A percentile compares a stretch with the other conserved stretches of the same genome.
Evolutionary conservation across 1,140 invertebrate species (phyloP).

Genomic region (Tachypleus tridentatus): DNA sequence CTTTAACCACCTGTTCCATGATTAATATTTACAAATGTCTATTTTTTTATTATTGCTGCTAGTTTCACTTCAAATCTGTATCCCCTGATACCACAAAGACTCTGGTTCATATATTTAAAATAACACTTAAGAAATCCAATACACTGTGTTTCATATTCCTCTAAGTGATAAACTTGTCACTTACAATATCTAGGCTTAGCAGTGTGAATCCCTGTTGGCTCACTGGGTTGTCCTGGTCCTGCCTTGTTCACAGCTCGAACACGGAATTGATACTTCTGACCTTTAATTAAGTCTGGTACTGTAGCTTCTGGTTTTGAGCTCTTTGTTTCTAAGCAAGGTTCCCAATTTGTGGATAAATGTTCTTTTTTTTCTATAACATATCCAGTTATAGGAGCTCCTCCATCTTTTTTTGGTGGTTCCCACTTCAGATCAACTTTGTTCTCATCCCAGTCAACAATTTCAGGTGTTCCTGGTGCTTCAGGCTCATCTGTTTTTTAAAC

Average conservation of each 20-base stretch:
- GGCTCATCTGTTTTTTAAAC: conserved; percentile 50
- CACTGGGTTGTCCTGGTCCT: conserved; percentile 77
- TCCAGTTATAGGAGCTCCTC: conserved; percentile 86
- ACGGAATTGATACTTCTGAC: conserved; percentile 84
- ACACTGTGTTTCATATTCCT: too few species aligned
- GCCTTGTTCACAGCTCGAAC: conserved; percentile 88
- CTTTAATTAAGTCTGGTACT: conserved; percentile 71
- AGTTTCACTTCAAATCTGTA: too few species aligned
- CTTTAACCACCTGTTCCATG: too few species aligned
- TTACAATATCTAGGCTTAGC: conserved; percentile 82
- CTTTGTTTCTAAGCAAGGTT: conserved; percentile 52
- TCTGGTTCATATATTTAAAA: too few species aligned
- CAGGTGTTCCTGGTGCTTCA: conserved; percentile 74
- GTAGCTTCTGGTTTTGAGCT: conserved; percentile 65
- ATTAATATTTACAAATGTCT: too few species aligned
- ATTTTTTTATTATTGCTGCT: too few species aligned
- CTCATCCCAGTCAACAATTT: conserved; percentile 84
- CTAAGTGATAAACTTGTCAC: conserved; percentile 27
- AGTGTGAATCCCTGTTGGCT: conserved; percentile 71
- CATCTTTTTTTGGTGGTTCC: conserved; percentile 74
- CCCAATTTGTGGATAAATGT: conserved; percentile 75
- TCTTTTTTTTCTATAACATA: conserved; percentile 97
- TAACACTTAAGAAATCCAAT: too few species aligned
- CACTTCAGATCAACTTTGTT: conserved; percentile 87
- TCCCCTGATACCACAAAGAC: too few species aligned